These are phyloP conservation scores for Sitobion miscanthi DNA, from an alignment of 1,140 invertebrate species.

Conservation along the genomic window DNA sequence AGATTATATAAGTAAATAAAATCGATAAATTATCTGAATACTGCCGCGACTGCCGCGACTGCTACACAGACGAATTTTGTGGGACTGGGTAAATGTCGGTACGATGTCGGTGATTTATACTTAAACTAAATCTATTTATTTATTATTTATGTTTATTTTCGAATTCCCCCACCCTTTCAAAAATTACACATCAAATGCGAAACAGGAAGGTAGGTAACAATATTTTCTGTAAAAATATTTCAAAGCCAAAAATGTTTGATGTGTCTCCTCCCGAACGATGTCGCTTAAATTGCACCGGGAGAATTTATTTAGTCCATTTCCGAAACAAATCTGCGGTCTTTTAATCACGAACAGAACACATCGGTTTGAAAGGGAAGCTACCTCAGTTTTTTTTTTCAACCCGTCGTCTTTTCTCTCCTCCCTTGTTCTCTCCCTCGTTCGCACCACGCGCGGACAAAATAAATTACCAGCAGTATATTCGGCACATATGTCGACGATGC, in stretches of 20 bases:
- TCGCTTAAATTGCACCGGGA: not conserved
- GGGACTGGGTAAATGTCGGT: not conserved
- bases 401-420: not conserved
- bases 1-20: slow-evolving; percentile 25
- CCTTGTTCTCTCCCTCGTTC: not conserved
- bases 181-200: not conserved
- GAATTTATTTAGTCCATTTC: slow-evolving; percentile 40
- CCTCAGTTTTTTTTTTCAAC: not conserved
- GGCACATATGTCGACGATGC: slow-evolving; percentile 49
- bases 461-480: slow-evolving; percentile 50
- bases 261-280: slow-evolving; percentile 38
- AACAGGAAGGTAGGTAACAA: not conserved
- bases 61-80: not conserved
- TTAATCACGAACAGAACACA: slow-evolving; percentile 51
- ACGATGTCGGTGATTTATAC: not conserved
- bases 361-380: slow-evolving; percentile 44
- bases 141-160: slow-evolving; percentile 6
- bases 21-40: slow-evolving; percentile 12
- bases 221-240: not conserved
- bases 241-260: slow-evolving; percentile 27
- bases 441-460: slow-evolving; percentile 21
- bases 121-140: not conserved
- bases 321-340: slow-evolving; percentile 48
- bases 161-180: not conserved
- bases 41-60: no score